Conservation (phyloP, 92 coral and sea anemone genomes). For the Parazoanthus darwini region DNA sequence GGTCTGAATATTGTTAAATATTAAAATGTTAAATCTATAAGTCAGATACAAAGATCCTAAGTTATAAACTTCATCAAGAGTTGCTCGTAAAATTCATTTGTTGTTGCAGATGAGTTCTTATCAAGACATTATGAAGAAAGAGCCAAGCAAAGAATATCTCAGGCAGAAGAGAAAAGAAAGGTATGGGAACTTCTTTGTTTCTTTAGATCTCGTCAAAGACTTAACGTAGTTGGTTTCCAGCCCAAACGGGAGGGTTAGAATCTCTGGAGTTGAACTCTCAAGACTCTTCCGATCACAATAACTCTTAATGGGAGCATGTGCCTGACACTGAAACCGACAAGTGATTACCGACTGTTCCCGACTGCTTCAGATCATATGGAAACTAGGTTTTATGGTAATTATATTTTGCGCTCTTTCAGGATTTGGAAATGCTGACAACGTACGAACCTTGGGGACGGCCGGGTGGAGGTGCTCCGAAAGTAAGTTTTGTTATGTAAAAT, state of each 20-base stretch:
- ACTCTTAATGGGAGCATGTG: too few species aligned
- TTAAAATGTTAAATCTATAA: too few species aligned
- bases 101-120: slow-evolving; percentile 74
- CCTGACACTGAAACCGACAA: too few species aligned
- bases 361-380: too few species aligned
- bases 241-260: too few species aligned
- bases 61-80: too few species aligned
- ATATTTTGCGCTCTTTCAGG: slow-evolving; percentile 47
- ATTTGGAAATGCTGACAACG: slow-evolving; percentile 67
- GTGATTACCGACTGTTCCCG: too few species aligned
- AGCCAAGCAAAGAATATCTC: slow-evolving; percentile 48
- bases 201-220: background rate
- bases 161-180: slow-evolving; percentile 76
- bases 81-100: background rate
- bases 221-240: background rate
- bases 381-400: background rate
- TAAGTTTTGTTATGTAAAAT: slow-evolving; percentile 22
- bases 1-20: too few species aligned
- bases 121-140: slow-evolving; percentile 62
- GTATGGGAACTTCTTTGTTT: slow-evolving; percentile 42
- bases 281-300: too few species aligned
- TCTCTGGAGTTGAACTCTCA: too few species aligned
- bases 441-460: slow-evolving; percentile 85
- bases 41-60: too few species aligned
- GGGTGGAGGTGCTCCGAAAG: slow-evolving; percentile 86